Evolutionary conservation across 2,113 vertebrate species (phyloP).

Genomic region (Chloroceryle aenea): DNA sequence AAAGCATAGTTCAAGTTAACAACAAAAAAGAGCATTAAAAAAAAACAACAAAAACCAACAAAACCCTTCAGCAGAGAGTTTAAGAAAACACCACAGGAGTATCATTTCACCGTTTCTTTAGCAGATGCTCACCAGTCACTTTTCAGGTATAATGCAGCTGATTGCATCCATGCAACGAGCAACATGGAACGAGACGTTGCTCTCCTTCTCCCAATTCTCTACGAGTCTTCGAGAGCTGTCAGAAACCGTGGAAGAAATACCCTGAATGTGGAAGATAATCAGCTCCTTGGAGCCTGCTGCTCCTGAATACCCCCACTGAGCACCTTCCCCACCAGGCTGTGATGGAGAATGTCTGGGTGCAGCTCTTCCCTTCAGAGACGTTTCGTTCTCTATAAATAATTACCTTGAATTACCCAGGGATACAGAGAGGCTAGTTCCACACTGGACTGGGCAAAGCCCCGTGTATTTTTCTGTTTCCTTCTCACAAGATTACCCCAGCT

Average conservation of each 20-base stretch:
- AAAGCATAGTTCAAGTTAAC: not conserved
- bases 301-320: not conserved
- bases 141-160: slow-evolving; percentile 32
- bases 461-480: not conserved
- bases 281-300: not conserved
- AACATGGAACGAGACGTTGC: not conserved
- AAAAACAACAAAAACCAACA: not conserved
- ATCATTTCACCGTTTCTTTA: not conserved
- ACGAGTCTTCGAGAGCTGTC: not conserved
- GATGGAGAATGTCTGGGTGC: not conserved
- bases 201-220: not conserved
- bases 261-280: not conserved
- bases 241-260: not conserved
- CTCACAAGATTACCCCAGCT: not conserved
- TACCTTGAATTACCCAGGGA: not conserved
- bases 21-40: not conserved
- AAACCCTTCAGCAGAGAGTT: not conserved
- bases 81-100: not conserved
- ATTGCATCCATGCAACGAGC: slow-evolving; percentile 24
- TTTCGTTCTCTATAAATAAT: not conserved
- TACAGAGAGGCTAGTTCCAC: not conserved
- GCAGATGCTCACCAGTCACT: not conserved
- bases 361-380: not conserved
- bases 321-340: not conserved
- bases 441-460: not conserved